Evolutionary conservation across 1,140 invertebrate genomes (phyloP).

Genomic region (Caenorhabditis tropicalis): DNA sequence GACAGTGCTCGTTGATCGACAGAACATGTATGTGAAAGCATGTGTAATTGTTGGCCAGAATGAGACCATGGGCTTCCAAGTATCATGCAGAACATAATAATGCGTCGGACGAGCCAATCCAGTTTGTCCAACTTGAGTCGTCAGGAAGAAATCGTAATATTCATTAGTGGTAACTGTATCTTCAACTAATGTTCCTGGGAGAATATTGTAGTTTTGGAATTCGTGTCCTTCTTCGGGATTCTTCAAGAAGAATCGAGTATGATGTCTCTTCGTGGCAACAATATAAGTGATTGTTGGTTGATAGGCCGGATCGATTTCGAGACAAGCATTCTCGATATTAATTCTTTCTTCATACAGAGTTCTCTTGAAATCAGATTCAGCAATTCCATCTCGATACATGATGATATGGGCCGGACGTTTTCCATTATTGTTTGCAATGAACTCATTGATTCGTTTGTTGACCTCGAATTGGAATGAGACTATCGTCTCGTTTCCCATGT

Average conservation of each 20-base stretch:
- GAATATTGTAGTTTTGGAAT: neutral
- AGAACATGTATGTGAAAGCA: conserved; percentile 4
- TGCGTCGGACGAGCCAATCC: conserved; percentile 26
- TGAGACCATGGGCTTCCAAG: neutral
- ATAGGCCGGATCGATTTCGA: neutral
- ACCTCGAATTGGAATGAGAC: neutral
- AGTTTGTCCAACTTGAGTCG: neutral
- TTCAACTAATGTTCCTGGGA: conserved; percentile 34
- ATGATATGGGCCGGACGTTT: conserved; percentile 34
- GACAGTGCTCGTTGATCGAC: conserved; percentile 7
- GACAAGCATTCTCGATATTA: neutral
- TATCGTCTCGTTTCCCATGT: neutral
- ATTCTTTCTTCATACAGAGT: conserved; percentile 40
- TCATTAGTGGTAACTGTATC: neutral
- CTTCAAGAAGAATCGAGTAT: conserved; percentile 44
- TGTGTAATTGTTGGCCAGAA: conserved; percentile 16
- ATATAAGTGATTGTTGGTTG: conserved; percentile 44
- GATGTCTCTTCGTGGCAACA: conserved; percentile 46
- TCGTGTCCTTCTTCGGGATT: neutral
- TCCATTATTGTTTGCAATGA: conserved; percentile 2
- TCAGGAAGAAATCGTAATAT: conserved; percentile 46
- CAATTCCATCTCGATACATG: conserved; percentile 34
- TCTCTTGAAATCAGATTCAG: conserved; percentile 39
- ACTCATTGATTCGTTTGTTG: neutral
- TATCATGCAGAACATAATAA: conserved; percentile 37